Evolutionary conservation across 2,113 vertebrate genomes (phyloP).

Genomic region (Acanthochromis polyacanthus): DNA sequence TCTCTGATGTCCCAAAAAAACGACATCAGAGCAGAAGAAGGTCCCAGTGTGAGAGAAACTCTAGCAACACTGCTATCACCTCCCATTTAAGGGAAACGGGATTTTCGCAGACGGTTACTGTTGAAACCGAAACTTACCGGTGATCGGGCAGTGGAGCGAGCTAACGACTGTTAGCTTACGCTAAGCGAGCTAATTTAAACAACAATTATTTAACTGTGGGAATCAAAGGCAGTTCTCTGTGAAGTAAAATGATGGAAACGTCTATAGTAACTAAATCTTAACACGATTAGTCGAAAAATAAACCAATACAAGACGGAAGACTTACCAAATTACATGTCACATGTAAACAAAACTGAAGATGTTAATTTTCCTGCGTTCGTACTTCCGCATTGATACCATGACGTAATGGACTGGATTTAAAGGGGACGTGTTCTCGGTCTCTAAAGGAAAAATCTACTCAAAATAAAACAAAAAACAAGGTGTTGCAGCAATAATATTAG

Average conservation of each 20-base stretch:
- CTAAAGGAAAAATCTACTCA: slow-evolving; percentile 12
- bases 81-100: rapidly evolving
- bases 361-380: slow-evolving; percentile 7
- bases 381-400: slow-evolving; percentile 64
- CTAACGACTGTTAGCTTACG: slow-evolving; percentile 39
- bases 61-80: background rate
- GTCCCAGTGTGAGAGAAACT: background rate
- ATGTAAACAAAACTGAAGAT: slow-evolving; percentile 65
- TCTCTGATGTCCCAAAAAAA: background rate
- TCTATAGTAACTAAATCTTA: background rate
- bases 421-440: slow-evolving; percentile 7
- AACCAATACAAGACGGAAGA: background rate
- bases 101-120: background rate
- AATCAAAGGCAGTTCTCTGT: background rate
- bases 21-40: background rate
- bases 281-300: background rate
- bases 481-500: background rate
- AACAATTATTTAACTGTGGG: background rate
- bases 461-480: background rate
- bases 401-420: slow-evolving; percentile 56
- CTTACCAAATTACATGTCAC: slow-evolving; percentile 47
- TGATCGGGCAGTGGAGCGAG: background rate
- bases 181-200: slow-evolving; percentile 3
- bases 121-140: slow-evolving; percentile 53
- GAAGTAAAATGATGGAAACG: rapidly evolving